phyloP scores from a whole-genome alignment of 53 echinoderm and acorn worm species.

The Paelopatides confundens region DNA sequence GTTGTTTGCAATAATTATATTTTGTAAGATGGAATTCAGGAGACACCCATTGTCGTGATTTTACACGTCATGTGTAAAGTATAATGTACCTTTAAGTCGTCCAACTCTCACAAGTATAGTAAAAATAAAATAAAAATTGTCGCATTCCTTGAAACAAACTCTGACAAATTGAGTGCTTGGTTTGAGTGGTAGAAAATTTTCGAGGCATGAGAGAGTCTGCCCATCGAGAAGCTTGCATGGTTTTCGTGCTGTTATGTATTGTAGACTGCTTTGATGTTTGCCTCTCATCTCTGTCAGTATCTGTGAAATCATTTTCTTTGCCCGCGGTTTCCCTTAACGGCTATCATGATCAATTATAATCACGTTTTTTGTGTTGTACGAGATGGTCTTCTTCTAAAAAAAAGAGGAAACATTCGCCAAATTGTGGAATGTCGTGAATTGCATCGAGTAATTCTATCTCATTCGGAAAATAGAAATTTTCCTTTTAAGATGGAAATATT shows the following conservation, averaged over 20 bases:
- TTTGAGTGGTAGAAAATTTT: not conserved
- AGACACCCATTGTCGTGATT: no score
- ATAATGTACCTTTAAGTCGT: not conserved
- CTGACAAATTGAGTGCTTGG: slow-evolving; percentile 28
- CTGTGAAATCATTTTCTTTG: not conserved
- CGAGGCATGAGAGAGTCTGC: not conserved
- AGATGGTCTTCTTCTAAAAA: not conserved
- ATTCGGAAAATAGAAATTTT: no score
- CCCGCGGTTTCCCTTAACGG: not conserved
- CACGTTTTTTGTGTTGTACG: not conserved
- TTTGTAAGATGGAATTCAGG: no score
- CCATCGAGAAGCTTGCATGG: not conserved
- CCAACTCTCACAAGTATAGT: not conserved
- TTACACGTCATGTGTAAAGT: no score
- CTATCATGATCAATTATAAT: slow-evolving; percentile 21
- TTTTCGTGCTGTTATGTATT: not conserved
- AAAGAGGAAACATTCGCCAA: not conserved
- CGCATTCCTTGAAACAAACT: not conserved
- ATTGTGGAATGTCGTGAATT: not conserved
- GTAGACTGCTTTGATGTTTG: slow-evolving; percentile 5
- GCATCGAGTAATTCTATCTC: not conserved
- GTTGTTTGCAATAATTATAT: no score
- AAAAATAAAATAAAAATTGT: not conserved
- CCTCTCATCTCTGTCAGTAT: not conserved
- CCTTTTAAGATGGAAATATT: no score